Percentiles rank a stretch among this genome's conserved stretches.
Conservation (phyloP, 2,888 invertebrate genomes). For the Dichetophora obliterata region DNA sequence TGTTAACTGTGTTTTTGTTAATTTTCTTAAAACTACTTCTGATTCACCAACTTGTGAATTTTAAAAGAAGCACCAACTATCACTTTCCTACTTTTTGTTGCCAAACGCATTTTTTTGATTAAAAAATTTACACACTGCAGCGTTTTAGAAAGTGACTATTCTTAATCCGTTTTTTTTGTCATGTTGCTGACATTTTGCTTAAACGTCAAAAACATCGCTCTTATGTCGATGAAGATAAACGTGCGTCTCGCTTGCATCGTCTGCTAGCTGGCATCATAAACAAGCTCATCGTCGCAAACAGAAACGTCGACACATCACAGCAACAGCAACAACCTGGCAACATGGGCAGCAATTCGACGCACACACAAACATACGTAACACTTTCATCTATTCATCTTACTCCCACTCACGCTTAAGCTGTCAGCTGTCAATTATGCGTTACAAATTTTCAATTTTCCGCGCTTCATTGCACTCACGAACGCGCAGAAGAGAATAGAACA, state of each 20-base stretch:
- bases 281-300: neutral
- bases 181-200: neutral
- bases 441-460: constrained; percentile 18
- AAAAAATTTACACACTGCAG: too few species aligned
- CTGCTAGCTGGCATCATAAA: neutral
- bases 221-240: neutral
- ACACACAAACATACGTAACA: neutral
- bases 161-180: neutral
- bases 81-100: too few species aligned
- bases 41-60: too few species aligned
- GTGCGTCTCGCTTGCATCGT: too few species aligned
- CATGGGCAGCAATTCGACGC: neutral
- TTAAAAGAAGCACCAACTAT: too few species aligned
- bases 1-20: too few species aligned
- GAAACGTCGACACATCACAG: neutral
- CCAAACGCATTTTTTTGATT: neutral
- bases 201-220: neutral
- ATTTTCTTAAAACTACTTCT: too few species aligned
- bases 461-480: constrained; percentile 12
- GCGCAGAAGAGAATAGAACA: neutral
- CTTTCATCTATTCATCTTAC: neutral
- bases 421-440: constrained; percentile 32
- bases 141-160: neutral
- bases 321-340: neutral
- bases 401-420: constrained; percentile 3